These are phyloP conservation scores for Drosophila nr. fundita DNA, from an alignment of 2,888 invertebrate genomes.

Conservation along the genomic window DNA sequence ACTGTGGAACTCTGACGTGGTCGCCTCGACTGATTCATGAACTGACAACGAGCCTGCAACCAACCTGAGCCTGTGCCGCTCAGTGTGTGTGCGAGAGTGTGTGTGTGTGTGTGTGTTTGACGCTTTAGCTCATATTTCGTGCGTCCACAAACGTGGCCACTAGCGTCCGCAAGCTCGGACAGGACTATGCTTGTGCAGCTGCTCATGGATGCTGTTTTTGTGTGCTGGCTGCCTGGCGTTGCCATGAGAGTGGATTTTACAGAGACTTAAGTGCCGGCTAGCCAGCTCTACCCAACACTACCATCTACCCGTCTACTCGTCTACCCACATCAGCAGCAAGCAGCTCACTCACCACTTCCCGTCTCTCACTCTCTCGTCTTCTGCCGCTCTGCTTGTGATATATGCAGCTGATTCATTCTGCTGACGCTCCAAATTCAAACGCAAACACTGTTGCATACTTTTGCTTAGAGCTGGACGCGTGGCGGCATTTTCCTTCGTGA, in stretches of 20 bases:
- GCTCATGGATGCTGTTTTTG: slow-evolving; percentile 64
- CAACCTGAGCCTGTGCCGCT: slow-evolving; percentile 66
- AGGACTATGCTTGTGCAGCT: slow-evolving; percentile 52
- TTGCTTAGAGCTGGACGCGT: slow-evolving; percentile 15
- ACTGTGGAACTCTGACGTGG: slow-evolving; percentile 39
- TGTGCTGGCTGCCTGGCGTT: slow-evolving; percentile 50
- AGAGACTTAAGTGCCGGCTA: slow-evolving; percentile 73
- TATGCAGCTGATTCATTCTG: slow-evolving; percentile 79
- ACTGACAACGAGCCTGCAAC: slow-evolving; percentile 68
- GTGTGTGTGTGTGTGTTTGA: slow-evolving; percentile 24
- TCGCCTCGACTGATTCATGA: slow-evolving; percentile 70
- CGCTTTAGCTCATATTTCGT: slow-evolving; percentile 74
- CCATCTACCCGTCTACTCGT: not conserved
- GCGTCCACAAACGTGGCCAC: slow-evolving; percentile 66
- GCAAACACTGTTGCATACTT: slow-evolving; percentile 79
- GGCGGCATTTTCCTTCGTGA: not conserved
- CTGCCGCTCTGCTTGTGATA: slow-evolving; percentile 50
- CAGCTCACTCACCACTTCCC: not conserved
- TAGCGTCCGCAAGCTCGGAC: slow-evolving; percentile 8
- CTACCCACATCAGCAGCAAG: slow-evolving; percentile 1
- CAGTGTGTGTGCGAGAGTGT: slow-evolving; percentile 8
- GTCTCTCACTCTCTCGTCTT: not conserved
- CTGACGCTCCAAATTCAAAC: slow-evolving; percentile 78
- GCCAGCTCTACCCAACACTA: slow-evolving; percentile 6
- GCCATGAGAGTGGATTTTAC: slow-evolving; percentile 79